Base-by-base conservation (phyloP, 2,888 invertebrate species). In the Cetonia aurata region DNA sequence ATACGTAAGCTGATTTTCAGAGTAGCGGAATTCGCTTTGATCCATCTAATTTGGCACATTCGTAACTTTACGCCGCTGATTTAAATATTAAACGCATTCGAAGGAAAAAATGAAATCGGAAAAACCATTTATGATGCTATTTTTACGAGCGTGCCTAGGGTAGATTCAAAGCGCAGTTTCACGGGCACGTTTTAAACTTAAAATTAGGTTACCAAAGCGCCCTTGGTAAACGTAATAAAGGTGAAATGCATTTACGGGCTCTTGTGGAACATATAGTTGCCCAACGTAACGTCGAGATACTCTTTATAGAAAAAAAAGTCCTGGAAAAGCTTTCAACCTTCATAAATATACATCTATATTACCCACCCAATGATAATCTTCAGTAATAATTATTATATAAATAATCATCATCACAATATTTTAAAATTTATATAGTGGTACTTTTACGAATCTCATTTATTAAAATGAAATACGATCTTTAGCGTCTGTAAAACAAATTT, bases 191-290 rank as follows among this genome's bases (percentile, higher is more conserved):
- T 48, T 48, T 19, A 62, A 46, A 62, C 48, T 48, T 62, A 17
- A 48, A 62, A 62, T 62, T 62, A 15, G 60, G 60, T 62, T 62
- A 62, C 31, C 48, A 48, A 33, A 46, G 48, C 48, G 60, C 48
- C 48, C 9, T 62, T 62, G 31, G 33, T 48, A 48, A 48, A 50
- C 15, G 48, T 19, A 62, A 62, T 62, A 62, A 62, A 46, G 48
- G 13, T 48, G 48, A 62, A 62, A 62, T 62, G 48, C 48, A 15
- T 62, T 62, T 57, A 66, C 68, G 62, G 69, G 62, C 68, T 65
- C 60, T 56, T 65, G 60, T 10, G 42, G 10, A 57, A 57, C 17
- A 42, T 42, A 44, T 42, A 19, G 42, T 57, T 42, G 42, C 19
- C 19, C 57, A 19, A 17, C 57, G 31, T n/a, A n/a, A 33, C 8